phyloP scores from a whole-genome alignment of 2,797 vertebrate species.

The Eidolon dupreanum region DNA sequence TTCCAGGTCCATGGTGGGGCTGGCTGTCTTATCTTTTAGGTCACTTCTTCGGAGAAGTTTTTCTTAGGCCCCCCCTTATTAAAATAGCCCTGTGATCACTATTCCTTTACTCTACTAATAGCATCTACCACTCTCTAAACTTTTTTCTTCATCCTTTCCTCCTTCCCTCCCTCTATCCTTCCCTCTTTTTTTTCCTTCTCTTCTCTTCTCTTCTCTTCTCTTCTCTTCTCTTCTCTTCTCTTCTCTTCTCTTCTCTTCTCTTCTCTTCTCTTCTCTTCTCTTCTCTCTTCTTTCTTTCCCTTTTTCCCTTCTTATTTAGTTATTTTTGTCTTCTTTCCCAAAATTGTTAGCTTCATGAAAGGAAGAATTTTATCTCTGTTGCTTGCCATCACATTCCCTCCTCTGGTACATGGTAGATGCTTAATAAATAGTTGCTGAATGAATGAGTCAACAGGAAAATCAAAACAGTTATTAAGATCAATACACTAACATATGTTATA shows the following conservation, averaged over 20 bases:
- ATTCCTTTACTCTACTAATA: no score
- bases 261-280: background rate
- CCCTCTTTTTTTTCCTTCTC: background rate
- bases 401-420: background rate
- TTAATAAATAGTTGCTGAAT: background rate
- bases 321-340: background rate
- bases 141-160: fast-evolving
- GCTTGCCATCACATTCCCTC: background rate
- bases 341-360: background rate
- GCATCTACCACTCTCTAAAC: background rate
- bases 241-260: no score
- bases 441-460: background rate
- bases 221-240: no score
- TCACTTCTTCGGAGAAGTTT: background rate
- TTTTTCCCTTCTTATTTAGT: background rate
- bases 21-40: background rate
- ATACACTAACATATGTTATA: background rate
- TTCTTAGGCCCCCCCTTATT: background rate
- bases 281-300: no score
- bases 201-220: no score
- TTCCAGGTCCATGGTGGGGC: background rate
- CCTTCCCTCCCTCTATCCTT: no score
- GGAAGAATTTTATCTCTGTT: background rate
- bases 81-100: background rate
- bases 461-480: background rate